Conservation (phyloP, 2,888 invertebrate genomes). For the Gryllus longicercus region DNA sequence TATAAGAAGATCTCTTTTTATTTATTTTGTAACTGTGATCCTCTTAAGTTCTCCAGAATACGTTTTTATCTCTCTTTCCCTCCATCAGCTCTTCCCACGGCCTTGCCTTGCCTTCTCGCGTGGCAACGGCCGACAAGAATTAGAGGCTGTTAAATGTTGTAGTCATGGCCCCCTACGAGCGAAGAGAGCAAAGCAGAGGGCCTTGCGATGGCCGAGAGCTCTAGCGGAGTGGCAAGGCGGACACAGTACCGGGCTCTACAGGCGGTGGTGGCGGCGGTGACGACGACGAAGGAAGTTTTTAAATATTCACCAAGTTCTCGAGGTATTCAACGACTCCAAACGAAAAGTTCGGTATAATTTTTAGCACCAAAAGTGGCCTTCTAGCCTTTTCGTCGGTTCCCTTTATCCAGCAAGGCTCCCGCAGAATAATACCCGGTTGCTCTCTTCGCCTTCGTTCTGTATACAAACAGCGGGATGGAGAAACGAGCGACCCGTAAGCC, state of each 20-base stretch:
- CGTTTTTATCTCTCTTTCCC: background rate
- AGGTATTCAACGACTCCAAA: constrained; percentile 4
- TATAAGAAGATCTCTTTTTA: background rate
- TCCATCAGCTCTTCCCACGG: background rate
- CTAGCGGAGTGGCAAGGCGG: background rate
- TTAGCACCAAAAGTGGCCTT: background rate
- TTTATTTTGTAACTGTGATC: background rate
- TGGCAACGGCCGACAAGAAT: background rate
- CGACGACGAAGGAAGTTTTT: background rate
- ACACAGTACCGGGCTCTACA: background rate
- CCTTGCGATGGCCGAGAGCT: no score
- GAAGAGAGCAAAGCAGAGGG: no score
- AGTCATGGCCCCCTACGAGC: background rate
- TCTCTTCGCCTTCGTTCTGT: background rate
- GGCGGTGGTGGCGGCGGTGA: background rate
- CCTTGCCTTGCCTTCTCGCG: background rate
- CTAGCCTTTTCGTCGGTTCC: constrained; percentile 6
- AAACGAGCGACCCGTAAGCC: background rate
- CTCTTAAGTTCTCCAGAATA: background rate
- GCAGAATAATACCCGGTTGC: background rate
- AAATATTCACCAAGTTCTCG: constrained; percentile 6
- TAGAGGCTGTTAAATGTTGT: constrained; percentile 17
- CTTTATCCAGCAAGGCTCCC: background rate
- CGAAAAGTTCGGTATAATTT: constrained; percentile 11
- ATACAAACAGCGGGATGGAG: constrained; percentile 17